These are phyloP conservation scores for Phycodurus eques DNA, from an alignment of 2,113 vertebrate genomes.

Conservation along the genomic window DNA sequence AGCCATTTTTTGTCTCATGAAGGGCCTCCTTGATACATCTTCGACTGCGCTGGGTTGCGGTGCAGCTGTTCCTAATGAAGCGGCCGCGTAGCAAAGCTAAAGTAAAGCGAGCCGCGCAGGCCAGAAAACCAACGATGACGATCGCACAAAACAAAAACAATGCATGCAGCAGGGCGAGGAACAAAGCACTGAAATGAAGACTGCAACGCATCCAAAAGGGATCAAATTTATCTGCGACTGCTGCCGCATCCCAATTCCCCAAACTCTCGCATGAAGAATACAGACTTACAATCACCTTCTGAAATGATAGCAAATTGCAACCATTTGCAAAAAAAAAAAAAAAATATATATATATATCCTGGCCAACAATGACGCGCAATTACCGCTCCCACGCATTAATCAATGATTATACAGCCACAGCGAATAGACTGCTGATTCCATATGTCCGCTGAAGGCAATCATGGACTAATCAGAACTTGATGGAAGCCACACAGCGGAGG, in stretches of 20 bases:
- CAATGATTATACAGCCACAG: conserved; percentile 68
- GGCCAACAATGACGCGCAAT: conserved; percentile 60
- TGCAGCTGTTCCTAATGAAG: background rate
- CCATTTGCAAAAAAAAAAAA: conserved; percentile 22
- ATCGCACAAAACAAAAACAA: conserved; percentile 8
- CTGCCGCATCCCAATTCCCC: conserved; percentile 10
- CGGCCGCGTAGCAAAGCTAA: background rate
- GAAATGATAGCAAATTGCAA: conserved; percentile 55
- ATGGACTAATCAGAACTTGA: conserved; percentile 68
- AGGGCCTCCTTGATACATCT: background rate
- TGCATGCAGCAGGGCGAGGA: background rate
- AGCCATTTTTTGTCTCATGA: too few relatives aligned
- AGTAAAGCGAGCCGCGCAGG: background rate
- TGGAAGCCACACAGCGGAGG: conserved; percentile 51
- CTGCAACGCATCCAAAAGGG: background rate
- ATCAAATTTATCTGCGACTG: conserved; percentile 27
- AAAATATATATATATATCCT: conserved; percentile 23
- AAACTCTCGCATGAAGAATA: conserved; percentile 10
- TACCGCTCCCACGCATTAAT: conserved; percentile 61
- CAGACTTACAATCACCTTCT: conserved; percentile 37
- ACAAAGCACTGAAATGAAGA: background rate
- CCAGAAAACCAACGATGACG: conserved; percentile 16
- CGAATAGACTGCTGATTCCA: conserved; percentile 68
- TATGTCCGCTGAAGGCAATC: conserved; percentile 64
- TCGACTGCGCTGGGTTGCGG: background rate